phyloP scores from a whole-genome alignment of 2,113 vertebrate species.

The Salvator merianae region DNA sequence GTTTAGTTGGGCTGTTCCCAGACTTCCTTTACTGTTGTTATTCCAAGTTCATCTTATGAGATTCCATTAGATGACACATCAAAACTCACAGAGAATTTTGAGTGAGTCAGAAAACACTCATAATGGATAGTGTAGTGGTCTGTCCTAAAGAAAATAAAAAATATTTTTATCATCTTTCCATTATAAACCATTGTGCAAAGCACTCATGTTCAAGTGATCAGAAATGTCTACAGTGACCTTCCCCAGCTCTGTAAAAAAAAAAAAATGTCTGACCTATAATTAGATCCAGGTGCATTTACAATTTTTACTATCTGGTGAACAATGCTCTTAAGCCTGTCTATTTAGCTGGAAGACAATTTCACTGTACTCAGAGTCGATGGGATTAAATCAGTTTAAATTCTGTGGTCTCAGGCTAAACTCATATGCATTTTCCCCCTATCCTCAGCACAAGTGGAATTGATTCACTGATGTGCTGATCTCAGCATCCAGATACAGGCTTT shows the following conservation, averaged over 20 bases:
- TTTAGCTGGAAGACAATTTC: background rate
- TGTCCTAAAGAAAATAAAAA: background rate
- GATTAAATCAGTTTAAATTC: slow-evolving; percentile 11
- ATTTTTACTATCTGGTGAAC: background rate
- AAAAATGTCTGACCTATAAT: background rate
- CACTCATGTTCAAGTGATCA: background rate
- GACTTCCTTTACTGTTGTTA: background rate
- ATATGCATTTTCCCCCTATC: slow-evolving; percentile 6
- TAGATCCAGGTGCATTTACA: background rate
- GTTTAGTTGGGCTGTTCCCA: background rate
- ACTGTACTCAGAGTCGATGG: background rate
- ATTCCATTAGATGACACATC: slow-evolving; percentile 11
- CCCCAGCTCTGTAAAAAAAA: background rate
- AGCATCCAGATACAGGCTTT: slow-evolving; percentile 1
- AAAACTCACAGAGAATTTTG: slow-evolving; percentile 14
- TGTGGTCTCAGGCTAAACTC: slow-evolving; percentile 1
- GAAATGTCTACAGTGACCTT: background rate
- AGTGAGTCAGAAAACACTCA: background rate
- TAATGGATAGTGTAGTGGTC: background rate
- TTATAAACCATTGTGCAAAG: background rate
- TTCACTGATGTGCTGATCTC: rapidly evolving
- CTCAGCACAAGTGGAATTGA: background rate
- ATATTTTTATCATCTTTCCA: background rate
- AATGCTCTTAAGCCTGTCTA: background rate
- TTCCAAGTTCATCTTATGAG: background rate